Percentiles rank a stretch among this genome's conserved stretches.
Evolutionary conservation across 2,888 invertebrate genomes (phyloP).

Genomic region (Drosophila neutralis): DNA sequence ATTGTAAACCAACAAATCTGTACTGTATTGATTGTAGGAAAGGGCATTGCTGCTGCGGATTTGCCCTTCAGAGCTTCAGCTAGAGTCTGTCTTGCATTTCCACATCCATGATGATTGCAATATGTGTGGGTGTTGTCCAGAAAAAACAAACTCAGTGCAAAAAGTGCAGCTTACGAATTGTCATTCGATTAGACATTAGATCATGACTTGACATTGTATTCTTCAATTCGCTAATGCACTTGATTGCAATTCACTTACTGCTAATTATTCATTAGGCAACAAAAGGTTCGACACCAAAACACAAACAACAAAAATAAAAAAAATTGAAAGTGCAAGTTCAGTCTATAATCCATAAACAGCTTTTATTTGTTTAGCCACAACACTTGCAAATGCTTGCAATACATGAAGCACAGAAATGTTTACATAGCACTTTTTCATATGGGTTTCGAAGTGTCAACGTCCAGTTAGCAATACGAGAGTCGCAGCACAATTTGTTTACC

Average conservation of each 20-base stretch:
- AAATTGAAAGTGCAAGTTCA: constrained; percentile 1
- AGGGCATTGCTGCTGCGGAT: neutral
- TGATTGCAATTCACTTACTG: constrained; percentile 37
- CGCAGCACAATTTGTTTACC: constrained; percentile 23
- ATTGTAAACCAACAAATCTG: neutral
- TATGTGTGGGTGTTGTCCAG: constrained; percentile 5
- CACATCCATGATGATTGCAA: constrained; percentile 37
- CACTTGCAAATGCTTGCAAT: neutral
- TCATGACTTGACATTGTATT: constrained; percentile 62
- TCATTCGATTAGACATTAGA: constrained; percentile 22
- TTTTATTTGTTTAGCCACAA: constrained; percentile 1
- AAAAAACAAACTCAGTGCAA: neutral
- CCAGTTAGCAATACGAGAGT: neutral
- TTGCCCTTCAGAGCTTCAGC: neutral
- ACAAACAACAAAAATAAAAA: neutral
- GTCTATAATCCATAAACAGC: neutral
- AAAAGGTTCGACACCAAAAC: constrained; percentile 18
- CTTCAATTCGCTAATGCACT: constrained; percentile 33
- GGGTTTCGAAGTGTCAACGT: constrained; percentile 12
- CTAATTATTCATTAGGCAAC: constrained; percentile 45
- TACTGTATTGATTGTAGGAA: neutral
- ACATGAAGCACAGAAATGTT: constrained; percentile 37
- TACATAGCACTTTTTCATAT: constrained; percentile 22
- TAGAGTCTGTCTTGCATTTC: constrained; percentile 16
- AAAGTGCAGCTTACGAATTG: constrained; percentile 48